Percentiles rank a stretch among this genome's conserved stretches.
Conservation (phyloP, 2,113 vertebrate genomes). For the Aptenodytes patagonicus region DNA sequence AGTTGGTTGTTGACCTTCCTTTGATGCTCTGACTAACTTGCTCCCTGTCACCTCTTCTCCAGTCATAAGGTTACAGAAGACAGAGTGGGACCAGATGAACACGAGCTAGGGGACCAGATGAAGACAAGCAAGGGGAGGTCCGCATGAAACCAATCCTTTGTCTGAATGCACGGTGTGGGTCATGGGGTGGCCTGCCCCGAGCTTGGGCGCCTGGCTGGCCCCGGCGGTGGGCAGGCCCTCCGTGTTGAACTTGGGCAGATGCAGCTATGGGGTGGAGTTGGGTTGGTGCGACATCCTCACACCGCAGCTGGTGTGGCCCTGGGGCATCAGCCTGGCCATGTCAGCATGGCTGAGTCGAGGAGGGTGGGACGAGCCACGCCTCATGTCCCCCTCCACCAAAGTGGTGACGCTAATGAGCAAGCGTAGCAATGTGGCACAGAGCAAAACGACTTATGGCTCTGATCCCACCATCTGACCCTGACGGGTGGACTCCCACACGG, state of each 20-base stretch:
- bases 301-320: accelerated
- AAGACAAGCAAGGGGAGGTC: neutral
- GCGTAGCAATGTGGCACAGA: neutral
- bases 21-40: neutral
- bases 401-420: neutral
- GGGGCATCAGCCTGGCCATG: neutral
- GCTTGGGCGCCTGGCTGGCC: neutral
- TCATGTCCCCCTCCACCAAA: neutral
- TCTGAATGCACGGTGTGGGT: accelerated
- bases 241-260: neutral
- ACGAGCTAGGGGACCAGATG: neutral
- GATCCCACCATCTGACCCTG: neutral
- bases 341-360: neutral
- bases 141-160: neutral
- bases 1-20: neutral
- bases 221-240: accelerated
- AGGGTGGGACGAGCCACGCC: neutral
- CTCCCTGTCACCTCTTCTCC: neutral
- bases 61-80: neutral
- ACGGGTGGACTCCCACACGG: neutral
- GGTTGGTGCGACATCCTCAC: neutral
- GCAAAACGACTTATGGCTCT: neutral
- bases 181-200: neutral
- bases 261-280: neutral
- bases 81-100: neutral